Conservation (phyloP, 2,888 invertebrate species). For the Euproctis similis region DNA sequence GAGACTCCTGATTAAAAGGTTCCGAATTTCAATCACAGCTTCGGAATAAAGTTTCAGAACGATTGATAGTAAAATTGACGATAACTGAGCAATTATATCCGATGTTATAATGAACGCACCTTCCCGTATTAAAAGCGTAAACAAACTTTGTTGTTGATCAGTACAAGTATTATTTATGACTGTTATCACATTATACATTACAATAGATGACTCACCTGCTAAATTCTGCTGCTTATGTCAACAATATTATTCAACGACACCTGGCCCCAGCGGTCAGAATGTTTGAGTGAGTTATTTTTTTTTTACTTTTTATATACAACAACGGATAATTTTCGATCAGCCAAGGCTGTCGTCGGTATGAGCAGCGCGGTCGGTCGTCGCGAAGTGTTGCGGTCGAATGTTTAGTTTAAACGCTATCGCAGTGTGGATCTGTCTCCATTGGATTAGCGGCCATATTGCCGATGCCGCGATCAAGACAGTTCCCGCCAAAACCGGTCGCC, state of each 20-base stretch:
- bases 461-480: slow-evolving; percentile 17
- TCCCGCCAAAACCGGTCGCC: slow-evolving; percentile 68
- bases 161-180: too few relatives aligned
- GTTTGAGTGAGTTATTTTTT: neutral
- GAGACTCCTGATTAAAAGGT: too few relatives aligned
- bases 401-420: slow-evolving; percentile 18
- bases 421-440: slow-evolving; percentile 20
- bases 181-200: too few relatives aligned
- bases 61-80: too few relatives aligned
- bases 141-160: too few relatives aligned
- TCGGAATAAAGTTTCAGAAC: too few relatives aligned
- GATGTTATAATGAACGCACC: too few relatives aligned
- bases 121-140: too few relatives aligned
- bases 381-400: slow-evolving; percentile 72
- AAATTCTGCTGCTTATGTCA: slow-evolving; percentile 14
- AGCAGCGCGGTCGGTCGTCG: slow-evolving; percentile 59
- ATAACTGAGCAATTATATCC: too few relatives aligned
- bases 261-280: slow-evolving; percentile 2
- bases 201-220: slow-evolving; percentile 26
- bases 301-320: slow-evolving; percentile 12
- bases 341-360: slow-evolving; percentile 60
- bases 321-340: slow-evolving; percentile 56
- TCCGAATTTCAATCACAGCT: too few relatives aligned
- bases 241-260: slow-evolving; percentile 9
- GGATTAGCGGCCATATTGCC: slow-evolving; percentile 13